Conservation (phyloP, 2,888 invertebrate genomes). For the Eugnorisma glareosa region DNA sequence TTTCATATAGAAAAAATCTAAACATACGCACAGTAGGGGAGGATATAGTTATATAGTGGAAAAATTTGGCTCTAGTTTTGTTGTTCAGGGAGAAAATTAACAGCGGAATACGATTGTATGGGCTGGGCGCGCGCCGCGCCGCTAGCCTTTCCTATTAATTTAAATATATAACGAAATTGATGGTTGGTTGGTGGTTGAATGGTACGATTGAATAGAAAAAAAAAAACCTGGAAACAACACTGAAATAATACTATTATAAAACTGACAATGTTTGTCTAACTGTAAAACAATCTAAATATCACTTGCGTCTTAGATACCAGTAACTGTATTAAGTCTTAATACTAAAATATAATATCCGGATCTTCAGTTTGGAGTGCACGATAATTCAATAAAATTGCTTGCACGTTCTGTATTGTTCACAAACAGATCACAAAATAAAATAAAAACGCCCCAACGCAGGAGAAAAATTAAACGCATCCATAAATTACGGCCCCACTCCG, state of each 20-base stretch:
- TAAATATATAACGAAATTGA: background rate
- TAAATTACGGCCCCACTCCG: slow-evolving; percentile 49
- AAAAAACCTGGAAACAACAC: no score
- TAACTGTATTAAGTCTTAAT: background rate
- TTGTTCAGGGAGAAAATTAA: background rate
- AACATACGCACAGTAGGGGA: no score
- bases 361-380: background rate
- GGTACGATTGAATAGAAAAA: no score
- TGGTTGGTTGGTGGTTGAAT: no score
- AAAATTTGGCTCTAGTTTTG: background rate
- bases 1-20: no score
- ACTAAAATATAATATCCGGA: background rate
- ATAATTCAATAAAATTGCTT: slow-evolving; percentile 34
- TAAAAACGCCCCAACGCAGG: slow-evolving; percentile 10
- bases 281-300: background rate
- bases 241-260: background rate
- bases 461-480: slow-evolving; percentile 53
- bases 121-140: no score
- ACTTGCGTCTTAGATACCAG: background rate
- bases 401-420: slow-evolving; percentile 20
- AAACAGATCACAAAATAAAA: slow-evolving; percentile 32
- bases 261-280: background rate
- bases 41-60: no score
- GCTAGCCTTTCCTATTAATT: background rate
- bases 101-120: background rate